Evolutionary conservation across 2,113 vertebrate species (phyloP).

Genomic region (Osmerus mordax): DNA sequence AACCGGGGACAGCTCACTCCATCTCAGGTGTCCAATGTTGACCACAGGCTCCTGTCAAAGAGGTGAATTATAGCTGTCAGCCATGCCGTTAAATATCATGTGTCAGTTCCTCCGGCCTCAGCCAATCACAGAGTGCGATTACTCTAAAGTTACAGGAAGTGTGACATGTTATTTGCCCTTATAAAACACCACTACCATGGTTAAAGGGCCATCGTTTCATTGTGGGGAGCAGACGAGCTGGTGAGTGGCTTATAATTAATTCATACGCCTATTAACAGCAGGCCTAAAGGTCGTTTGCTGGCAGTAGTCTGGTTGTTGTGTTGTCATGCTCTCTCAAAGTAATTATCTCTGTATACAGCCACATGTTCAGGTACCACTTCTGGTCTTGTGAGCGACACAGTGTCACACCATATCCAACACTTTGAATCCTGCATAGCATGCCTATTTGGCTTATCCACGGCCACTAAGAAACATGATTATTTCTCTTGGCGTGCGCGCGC

Average conservation of each 20-base stretch:
- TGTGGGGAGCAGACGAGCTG: constrained; percentile 21
- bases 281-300: constrained; percentile 35
- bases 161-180: neutral
- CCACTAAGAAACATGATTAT: neutral
- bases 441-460: neutral
- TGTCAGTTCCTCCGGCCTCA: neutral
- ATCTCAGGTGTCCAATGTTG: neutral
- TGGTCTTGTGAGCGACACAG: neutral
- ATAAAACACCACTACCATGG: neutral
- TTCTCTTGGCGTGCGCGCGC: neutral
- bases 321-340: neutral
- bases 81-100: neutral
- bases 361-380: neutral
- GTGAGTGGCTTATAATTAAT: constrained; percentile 15
- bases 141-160: neutral
- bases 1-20: too few species aligned
- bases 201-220: neutral
- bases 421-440: neutral
- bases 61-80: neutral
- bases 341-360: neutral
- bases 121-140: neutral
- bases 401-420: neutral
- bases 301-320: constrained; percentile 38
- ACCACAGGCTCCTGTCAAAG: neutral
- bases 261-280: constrained; percentile 42